Percentiles rank a stretch among this genome's conserved stretches.
phyloP scores from a whole-genome alignment of 2,113 vertebrate genomes.

The Penelope pileata region DNA sequence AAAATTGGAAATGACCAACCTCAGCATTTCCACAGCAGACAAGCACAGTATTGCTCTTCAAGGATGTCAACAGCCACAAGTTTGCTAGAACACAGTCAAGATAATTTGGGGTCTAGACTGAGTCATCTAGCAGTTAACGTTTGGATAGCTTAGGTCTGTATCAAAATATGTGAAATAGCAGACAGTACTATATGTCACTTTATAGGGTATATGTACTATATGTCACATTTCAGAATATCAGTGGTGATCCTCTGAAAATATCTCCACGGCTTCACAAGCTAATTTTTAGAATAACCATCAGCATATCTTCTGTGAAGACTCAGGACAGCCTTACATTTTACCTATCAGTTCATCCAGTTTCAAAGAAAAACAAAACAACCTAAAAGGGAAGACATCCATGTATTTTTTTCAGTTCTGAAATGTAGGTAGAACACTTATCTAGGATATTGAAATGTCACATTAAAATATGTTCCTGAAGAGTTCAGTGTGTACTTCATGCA shows the following conservation, averaged over 20 bases:
- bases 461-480: not conserved
- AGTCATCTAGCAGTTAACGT: not conserved
- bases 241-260: not conserved
- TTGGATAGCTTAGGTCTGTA: not conserved
- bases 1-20: not conserved
- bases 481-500: not conserved
- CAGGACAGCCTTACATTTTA: not conserved
- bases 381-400: not conserved
- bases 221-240: not conserved
- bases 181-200: not conserved
- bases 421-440: not conserved
- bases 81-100: not conserved
- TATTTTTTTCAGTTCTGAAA: not conserved
- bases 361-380: not conserved
- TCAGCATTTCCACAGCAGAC: not conserved
- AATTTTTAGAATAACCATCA: not conserved
- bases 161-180: not conserved
- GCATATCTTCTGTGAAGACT: not conserved
- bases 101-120: not conserved
- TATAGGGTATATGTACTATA: not conserved
- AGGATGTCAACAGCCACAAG: not conserved
- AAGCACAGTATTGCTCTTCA: not conserved
- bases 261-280: not conserved
- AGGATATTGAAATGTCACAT: not conserved
- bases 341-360: not conserved